Evolutionary conservation across 2,797 vertebrate species (phyloP).

Genomic region (Silurus aristotelis): DNA sequence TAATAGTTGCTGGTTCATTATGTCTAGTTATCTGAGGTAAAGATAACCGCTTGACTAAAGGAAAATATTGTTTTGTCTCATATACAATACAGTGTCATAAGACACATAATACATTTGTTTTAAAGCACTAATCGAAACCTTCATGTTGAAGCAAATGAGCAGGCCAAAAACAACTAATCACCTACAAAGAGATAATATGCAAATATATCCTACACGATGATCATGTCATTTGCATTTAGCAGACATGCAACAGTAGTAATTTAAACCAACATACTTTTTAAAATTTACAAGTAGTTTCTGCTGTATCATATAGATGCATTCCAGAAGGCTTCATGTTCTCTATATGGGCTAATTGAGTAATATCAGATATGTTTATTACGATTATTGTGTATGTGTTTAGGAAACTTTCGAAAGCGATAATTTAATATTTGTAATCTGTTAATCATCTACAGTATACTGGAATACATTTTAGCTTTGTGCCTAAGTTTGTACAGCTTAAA

Average conservation of each 20-base stretch:
- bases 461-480: background rate
- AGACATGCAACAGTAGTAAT: background rate
- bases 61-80: too few relatives aligned
- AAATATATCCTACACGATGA: background rate
- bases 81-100: too few relatives aligned
- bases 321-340: too few relatives aligned
- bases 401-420: background rate
- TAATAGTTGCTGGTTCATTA: background rate
- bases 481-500: background rate
- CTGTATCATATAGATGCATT: too few relatives aligned
- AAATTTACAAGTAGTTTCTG: too few relatives aligned
- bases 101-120: background rate
- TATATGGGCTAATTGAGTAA: too few relatives aligned
- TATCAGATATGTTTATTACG: too few relatives aligned
- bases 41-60: too few relatives aligned
- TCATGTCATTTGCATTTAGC: slow-evolving; percentile 7
- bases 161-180: background rate
- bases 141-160: background rate
- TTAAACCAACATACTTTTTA: background rate
- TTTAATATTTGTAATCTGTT: background rate
- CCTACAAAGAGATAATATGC: slow-evolving; percentile 4
- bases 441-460: background rate
- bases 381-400: background rate
- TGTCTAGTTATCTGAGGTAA: background rate
- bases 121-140: background rate